Evolutionary conservation across 1,140 invertebrate genomes (phyloP), one percentile per base, ranked within the genome.

Genomic region (Drosophila bocki): DNA sequence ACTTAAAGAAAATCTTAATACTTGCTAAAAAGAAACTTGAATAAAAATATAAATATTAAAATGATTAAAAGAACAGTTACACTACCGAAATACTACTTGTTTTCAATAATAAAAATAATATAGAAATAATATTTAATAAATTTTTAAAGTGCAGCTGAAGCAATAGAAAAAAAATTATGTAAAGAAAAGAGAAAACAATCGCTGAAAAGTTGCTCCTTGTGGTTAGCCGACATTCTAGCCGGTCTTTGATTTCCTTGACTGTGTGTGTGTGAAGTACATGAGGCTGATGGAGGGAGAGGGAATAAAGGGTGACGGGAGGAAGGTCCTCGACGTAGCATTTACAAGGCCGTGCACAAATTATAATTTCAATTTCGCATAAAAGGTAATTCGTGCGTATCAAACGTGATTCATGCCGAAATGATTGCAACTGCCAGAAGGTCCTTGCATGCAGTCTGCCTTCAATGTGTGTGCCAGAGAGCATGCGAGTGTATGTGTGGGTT

Each of bases 361-460:
- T 92, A 92, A 92, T 92, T 92, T 92, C 83, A 92, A 91, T 92
- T 92, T 92, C 75, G 76, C 83, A 78, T 80, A 92, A 92, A 92
- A 92, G 86, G 83, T 85, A 85, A 91, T 91, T 91, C 91, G 91
- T 92, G 91, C 90, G 91, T 88, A 92, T 91, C 82, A 91, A 91
- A 92, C 91, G 91, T 92, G 84, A 91, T 88, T 80, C 86, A 92
- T 92, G 77, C 69, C 51, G 60, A 78, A 88, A 92, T 86, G 78
- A 92, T 92, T 92, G 91, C 83, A 80, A 85, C 68, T 82, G 76
- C 78, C 77, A 87, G 80, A 62, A 82, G 70, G 62, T 62, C 79
- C 79, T 82, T 86, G 75, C 75, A 78, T 79, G 83, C 70, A 81
- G 59, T 45, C 70, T 58, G 53, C 65, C 7, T 59, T 50, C 67